Evolutionary conservation across 2,888 invertebrate species (phyloP).

Genomic region (Teleogryllus oceanicus): DNA sequence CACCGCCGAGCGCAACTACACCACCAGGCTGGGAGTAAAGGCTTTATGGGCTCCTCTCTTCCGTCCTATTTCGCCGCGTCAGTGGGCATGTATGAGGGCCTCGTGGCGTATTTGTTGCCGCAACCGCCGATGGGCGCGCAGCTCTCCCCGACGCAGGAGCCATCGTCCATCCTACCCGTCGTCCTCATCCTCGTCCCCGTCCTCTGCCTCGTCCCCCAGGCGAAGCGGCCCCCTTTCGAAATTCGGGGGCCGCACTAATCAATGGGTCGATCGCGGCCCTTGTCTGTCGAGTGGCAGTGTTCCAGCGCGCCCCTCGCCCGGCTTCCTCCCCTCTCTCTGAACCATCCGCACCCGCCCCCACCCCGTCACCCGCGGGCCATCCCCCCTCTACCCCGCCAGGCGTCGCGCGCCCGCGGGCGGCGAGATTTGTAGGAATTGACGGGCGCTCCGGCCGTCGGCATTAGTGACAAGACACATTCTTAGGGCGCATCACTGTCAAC

Average conservation of each 20-base stretch:
- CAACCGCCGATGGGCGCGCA: neutral
- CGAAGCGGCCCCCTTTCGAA: neutral
- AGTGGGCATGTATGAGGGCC: no score
- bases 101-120: neutral
- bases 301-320: neutral
- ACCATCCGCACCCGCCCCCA: neutral
- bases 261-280: neutral
- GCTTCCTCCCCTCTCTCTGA: neutral
- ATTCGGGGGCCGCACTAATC: constrained; percentile 6
- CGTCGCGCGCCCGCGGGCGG: neutral
- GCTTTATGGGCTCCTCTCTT: no score
- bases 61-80: no score
- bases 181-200: neutral
- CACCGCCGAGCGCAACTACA: no score
- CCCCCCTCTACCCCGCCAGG: neutral
- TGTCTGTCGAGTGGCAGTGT: neutral
- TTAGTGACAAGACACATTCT: constrained; percentile 12
- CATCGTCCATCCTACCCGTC: neutral
- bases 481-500: constrained; percentile 1
- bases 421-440: neutral
- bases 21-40: no score
- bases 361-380: neutral
- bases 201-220: neutral
- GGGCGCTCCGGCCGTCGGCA: neutral
- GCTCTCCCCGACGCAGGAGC: neutral